Conservation (phyloP, 2,797 vertebrate species). For the Lacerta agilis region DNA sequence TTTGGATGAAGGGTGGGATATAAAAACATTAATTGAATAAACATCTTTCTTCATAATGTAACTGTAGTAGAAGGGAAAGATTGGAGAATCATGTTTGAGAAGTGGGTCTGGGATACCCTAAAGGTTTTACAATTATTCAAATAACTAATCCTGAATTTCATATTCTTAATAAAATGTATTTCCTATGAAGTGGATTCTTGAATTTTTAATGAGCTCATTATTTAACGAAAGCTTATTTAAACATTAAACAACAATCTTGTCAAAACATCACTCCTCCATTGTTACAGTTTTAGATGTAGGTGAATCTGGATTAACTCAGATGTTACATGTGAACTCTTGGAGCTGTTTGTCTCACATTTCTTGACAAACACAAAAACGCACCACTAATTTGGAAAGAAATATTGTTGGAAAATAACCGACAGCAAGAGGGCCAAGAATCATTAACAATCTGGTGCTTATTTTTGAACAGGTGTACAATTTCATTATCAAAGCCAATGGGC, state of each 20-base stretch:
- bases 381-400: constrained; percentile 69
- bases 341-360: constrained; percentile 51
- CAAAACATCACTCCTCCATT: not conserved
- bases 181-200: not conserved
- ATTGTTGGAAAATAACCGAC: constrained; percentile 61
- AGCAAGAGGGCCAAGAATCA: constrained; percentile 64
- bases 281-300: constrained; percentile 25
- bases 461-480: constrained; percentile 74
- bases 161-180: not conserved
- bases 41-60: not conserved
- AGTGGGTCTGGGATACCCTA: not conserved
- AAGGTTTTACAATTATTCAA: not conserved
- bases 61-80: not conserved
- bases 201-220: constrained; percentile 2
- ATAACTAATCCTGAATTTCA: not conserved
- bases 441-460: constrained; percentile 76
- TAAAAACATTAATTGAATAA: no score
- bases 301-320: constrained; percentile 5
- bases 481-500: constrained; percentile 71
- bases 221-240: constrained; percentile 8
- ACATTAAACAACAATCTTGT: not conserved
- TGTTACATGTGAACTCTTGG: constrained; percentile 28
- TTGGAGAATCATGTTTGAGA: not conserved
- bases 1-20: no score
- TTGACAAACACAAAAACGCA: constrained; percentile 51